Conservation (phyloP, 2,888 invertebrate species). For the Torymus auratus region DNA sequence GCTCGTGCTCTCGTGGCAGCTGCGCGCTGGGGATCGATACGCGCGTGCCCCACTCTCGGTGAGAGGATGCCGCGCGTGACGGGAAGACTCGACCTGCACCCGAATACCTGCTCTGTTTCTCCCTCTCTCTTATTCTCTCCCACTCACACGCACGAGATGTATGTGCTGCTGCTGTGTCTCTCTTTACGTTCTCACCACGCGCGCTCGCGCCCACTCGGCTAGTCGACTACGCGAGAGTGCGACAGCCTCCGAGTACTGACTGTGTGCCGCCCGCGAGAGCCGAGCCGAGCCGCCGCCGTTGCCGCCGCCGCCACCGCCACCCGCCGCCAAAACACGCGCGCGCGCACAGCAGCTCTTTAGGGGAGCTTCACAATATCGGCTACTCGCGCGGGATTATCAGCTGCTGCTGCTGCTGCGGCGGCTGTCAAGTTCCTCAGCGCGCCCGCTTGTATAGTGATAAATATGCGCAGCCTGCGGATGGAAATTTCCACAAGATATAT, state of each 20-base stretch:
- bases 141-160: too few species aligned
- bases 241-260: constrained; percentile 39
- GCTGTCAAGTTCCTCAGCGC: too few species aligned
- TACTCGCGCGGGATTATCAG: too few species aligned
- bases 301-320: constrained; percentile 3
- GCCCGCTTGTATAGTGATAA: too few species aligned
- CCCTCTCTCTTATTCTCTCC: not conserved
- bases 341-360: constrained; percentile 1
- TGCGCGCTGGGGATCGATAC: constrained; percentile 20
- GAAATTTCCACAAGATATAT: too few species aligned
- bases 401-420: too few species aligned
- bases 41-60: constrained; percentile 16
- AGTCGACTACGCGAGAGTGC: constrained; percentile 12
- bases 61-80: too few species aligned
- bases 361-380: too few species aligned
- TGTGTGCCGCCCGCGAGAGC: not conserved
- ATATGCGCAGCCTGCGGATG: too few species aligned
- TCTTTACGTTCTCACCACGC: not conserved
- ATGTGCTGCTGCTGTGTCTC: too few species aligned
- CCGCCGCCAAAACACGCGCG: constrained; percentile 29
- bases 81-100: too few species aligned
- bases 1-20: not conserved
- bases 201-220: constrained; percentile 13
- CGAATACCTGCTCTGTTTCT: not conserved
- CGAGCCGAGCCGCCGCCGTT: too few species aligned